phyloP scores from a whole-genome alignment of 2,113 vertebrate species.

The Ophthalmotilapia sp. region DNA sequence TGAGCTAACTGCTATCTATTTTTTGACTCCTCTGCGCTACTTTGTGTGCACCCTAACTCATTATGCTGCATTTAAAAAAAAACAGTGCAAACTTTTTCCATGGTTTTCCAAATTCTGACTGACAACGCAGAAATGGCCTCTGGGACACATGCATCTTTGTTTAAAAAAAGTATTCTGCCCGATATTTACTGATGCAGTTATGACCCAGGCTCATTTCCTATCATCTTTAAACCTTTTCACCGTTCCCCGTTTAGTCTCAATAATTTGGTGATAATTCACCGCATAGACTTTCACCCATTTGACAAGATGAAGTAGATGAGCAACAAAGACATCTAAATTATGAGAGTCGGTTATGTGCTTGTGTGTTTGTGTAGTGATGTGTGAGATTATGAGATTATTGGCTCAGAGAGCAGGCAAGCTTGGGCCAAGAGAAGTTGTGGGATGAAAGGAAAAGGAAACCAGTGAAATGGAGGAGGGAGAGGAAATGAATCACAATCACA shows the following conservation, averaged over 20 bases:
- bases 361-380: conserved; percentile 39
- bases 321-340: conserved; percentile 14
- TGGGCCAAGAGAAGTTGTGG: conserved; percentile 23
- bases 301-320: neutral
- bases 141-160: neutral
- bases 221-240: neutral
- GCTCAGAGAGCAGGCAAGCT: conserved; percentile 13
- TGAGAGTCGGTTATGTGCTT: neutral
- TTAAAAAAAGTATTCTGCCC: neutral
- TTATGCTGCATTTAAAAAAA: neutral
- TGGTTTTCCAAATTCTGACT: neutral
- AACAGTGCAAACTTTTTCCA: neutral
- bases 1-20: neutral
- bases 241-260: neutral
- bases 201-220: neutral
- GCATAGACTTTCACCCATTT: neutral
- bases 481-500: conserved; percentile 39
- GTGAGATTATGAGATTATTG: conserved; percentile 58
- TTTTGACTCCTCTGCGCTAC: neutral
- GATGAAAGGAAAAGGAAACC: conserved; percentile 20
- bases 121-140: neutral
- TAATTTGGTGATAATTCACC: neutral
- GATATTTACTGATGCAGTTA: neutral
- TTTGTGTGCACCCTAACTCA: neutral
- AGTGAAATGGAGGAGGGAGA: conserved; percentile 1